Evolutionary conservation across 2,888 invertebrate species (phyloP).

Genomic region (Spisula subtruncata): DNA sequence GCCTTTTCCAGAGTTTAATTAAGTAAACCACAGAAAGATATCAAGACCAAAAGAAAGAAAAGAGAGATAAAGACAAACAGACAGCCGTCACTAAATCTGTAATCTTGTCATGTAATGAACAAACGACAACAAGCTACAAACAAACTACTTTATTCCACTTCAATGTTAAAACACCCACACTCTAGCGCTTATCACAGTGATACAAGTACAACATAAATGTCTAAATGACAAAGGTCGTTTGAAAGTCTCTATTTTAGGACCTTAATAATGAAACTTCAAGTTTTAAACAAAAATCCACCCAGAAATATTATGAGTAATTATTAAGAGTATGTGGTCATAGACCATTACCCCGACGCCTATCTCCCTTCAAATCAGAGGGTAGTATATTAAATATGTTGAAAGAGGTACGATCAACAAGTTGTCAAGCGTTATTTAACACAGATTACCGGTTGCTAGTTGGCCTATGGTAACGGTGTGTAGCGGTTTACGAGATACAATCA

Average conservation of each 20-base stretch:
- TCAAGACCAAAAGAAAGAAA: no score
- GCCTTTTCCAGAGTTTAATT: no score
- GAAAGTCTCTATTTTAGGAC: not conserved
- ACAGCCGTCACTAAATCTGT: not conserved
- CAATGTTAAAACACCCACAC: not conserved
- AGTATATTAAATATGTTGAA: not conserved
- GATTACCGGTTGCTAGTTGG: conserved; percentile 32
- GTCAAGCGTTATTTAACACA: not conserved
- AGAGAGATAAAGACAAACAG: not conserved
- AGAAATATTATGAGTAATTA: conserved; percentile 30
- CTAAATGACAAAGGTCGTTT: not conserved
- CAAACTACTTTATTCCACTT: not conserved
- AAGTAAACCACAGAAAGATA: no score
- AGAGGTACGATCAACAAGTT: not conserved
- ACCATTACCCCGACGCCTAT: conserved; percentile 31
- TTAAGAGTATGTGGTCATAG: conserved; percentile 24
- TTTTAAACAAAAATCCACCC: not conserved
- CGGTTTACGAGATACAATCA: conserved; percentile 37
- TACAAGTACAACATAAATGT: not conserved
- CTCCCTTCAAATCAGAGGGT: not conserved
- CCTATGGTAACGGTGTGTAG: conserved; percentile 29
- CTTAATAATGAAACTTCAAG: not conserved
- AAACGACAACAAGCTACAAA: not conserved
- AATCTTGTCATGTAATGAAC: not conserved
- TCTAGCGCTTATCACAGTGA: not conserved